Percentiles rank a stretch among this genome's conserved stretches.
These are phyloP conservation scores for Threskiornis aethiopicus DNA, from an alignment of 2,797 vertebrate genomes.

Conservation along the genomic window DNA sequence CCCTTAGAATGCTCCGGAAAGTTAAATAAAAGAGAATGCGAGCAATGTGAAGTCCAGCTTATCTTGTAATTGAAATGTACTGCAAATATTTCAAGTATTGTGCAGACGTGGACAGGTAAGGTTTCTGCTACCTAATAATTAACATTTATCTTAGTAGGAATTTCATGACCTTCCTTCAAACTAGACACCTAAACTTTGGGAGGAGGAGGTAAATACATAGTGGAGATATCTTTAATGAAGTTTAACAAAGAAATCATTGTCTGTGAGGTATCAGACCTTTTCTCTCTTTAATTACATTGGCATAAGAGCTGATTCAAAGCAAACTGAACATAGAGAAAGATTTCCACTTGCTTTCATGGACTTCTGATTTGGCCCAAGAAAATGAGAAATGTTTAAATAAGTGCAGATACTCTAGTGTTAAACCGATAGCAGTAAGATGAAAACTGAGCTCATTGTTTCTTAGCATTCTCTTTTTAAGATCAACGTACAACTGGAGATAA, in stretches of 20 bases:
- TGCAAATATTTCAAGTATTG: not conserved
- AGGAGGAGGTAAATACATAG: not conserved
- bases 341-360: not conserved
- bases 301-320: not conserved
- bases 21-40: not conserved
- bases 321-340: not conserved
- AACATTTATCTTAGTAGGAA: conserved; percentile 4
- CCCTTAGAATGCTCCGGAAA: not conserved
- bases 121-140: conserved; percentile 18
- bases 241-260: conserved; percentile 12
- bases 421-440: not conserved
- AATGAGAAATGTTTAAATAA: not conserved
- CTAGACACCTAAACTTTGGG: not conserved
- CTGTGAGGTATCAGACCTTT: not conserved
- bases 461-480: not conserved
- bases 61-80: not conserved
- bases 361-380: not conserved
- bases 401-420: not conserved
- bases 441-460: not conserved
- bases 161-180: not conserved
- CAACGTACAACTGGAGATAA: not conserved
- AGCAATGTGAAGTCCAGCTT: not conserved
- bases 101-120: not conserved
- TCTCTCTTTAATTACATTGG: not conserved
- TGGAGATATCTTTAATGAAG: not conserved